These are phyloP conservation scores for Urocyon cinereoargenteus DNA, from an alignment of 2,797 vertebrate genomes.

Conservation along the genomic window DNA sequence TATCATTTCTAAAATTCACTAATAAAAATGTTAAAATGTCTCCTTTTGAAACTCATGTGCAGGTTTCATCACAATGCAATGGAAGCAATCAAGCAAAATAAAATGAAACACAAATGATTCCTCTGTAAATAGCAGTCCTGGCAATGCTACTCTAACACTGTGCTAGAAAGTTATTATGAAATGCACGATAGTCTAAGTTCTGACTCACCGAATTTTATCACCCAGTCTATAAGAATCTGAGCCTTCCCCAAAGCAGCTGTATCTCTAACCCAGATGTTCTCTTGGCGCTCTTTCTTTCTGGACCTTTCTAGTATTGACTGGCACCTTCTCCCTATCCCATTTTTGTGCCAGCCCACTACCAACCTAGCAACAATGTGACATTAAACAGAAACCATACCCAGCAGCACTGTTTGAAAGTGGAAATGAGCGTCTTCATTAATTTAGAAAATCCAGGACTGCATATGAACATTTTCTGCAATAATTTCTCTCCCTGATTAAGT, in stretches of 20 bases:
- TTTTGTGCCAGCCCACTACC: conserved; percentile 9
- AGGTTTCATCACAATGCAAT: conserved; percentile 29
- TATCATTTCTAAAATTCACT: conserved; percentile 11
- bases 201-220: conserved; percentile 74
- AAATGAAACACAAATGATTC: conserved; percentile 54
- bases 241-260: conserved; percentile 31
- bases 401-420: conserved; percentile 38
- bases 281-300: not conserved
- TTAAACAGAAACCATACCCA: conserved; percentile 47
- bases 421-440: conserved; percentile 70
- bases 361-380: conserved; percentile 20
- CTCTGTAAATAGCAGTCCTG: not conserved
- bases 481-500: conserved; percentile 64
- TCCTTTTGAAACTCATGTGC: not conserved
- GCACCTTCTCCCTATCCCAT: not conserved
- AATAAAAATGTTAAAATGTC: conserved; percentile 19
- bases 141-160: not conserved
- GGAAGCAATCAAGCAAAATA: conserved; percentile 55
- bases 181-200: conserved; percentile 37
- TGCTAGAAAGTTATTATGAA: conserved; percentile 54
- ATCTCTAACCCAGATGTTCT: conserved; percentile 65
- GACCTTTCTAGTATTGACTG: not conserved
- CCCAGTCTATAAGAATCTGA: conserved; percentile 34
- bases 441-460: conserved; percentile 55
- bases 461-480: conserved; percentile 26